Evolutionary conservation across 35 echinoderm and acorn worm genomes (phyloP).

Genomic region (Heliocidaris erythrogramma): DNA sequence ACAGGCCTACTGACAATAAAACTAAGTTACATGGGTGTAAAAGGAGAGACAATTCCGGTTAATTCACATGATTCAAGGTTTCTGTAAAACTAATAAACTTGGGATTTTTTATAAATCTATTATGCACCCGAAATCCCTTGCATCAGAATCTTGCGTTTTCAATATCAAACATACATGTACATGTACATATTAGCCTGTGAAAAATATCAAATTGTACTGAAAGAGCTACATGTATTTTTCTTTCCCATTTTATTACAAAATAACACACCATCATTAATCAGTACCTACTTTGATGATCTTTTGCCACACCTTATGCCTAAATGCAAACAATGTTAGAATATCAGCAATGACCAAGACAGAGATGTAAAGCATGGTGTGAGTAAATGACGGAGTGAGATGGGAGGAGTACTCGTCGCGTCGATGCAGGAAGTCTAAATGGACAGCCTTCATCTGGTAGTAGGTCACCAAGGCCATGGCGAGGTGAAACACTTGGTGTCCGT

Average conservation of each 20-base stretch:
- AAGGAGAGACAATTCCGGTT: background rate
- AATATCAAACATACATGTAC: background rate
- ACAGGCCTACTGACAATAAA: background rate
- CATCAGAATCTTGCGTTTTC: background rate
- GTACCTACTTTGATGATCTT: slow-evolving; percentile 50
- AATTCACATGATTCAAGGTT: slow-evolving; percentile 1
- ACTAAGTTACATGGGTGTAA: background rate
- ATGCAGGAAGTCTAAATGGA: slow-evolving; percentile 63
- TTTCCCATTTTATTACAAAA: slow-evolving; percentile 5
- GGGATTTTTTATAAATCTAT: background rate
- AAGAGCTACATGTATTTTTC: background rate
- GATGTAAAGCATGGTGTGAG: slow-evolving; percentile 50
- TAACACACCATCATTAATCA: background rate
- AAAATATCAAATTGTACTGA: slow-evolving; percentile 11
- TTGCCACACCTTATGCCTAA: slow-evolving; percentile 65
- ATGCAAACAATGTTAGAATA: slow-evolving; percentile 56
- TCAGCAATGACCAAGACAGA: slow-evolving; percentile 54
- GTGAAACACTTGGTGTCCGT: slow-evolving; percentile 92
- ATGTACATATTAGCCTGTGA: slow-evolving; percentile 16
- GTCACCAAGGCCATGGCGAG: slow-evolving; percentile 77
- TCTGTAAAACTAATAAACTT: background rate
- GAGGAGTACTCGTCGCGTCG: slow-evolving; percentile 55
- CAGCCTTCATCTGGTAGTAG: slow-evolving; percentile 70
- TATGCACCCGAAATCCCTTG: background rate
- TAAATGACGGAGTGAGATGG: slow-evolving; percentile 45